Evolutionary conservation across 1,140 invertebrate species (phyloP).

Genomic region (Drosophila mauritiana): DNA sequence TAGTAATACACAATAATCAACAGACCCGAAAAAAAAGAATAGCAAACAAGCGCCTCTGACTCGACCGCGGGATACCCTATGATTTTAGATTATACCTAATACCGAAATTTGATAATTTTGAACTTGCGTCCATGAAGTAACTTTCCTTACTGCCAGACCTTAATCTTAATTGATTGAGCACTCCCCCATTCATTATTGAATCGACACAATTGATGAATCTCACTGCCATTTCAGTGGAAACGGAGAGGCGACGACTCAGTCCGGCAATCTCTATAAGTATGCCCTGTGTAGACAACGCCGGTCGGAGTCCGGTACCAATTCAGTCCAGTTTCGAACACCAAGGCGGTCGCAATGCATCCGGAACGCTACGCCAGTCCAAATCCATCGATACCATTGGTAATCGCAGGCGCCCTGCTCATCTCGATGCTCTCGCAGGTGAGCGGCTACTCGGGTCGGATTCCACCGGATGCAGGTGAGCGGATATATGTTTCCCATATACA

Average conservation of each 20-base stretch:
- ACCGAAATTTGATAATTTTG: too few species aligned
- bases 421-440: slow-evolving; percentile 41
- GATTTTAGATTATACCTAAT: neutral
- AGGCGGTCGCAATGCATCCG: slow-evolving; percentile 55
- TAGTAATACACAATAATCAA: slow-evolving; percentile 77
- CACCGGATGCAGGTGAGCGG: slow-evolving; percentile 60
- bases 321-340: slow-evolving; percentile 67
- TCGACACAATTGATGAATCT: slow-evolving; percentile 62
- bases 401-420: slow-evolving; percentile 37
- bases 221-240: slow-evolving; percentile 4
- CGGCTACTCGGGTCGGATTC: slow-evolving; percentile 66
- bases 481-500: neutral
- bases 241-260: neutral
- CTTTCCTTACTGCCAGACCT: too few species aligned
- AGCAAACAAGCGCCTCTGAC: neutral
- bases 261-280: slow-evolving; percentile 4
- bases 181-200: neutral
- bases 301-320: slow-evolving; percentile 33
- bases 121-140: too few species aligned
- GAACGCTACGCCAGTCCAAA: slow-evolving; percentile 11
- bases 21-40: slow-evolving; percentile 22
- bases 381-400: slow-evolving; percentile 9
- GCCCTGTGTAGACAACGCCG: slow-evolving; percentile 17
- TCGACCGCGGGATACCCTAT: slow-evolving; percentile 14
- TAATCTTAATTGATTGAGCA: too few species aligned